Evolutionary conservation across 2,797 vertebrate species (phyloP).

Genomic region (Carduelis carduelis): DNA sequence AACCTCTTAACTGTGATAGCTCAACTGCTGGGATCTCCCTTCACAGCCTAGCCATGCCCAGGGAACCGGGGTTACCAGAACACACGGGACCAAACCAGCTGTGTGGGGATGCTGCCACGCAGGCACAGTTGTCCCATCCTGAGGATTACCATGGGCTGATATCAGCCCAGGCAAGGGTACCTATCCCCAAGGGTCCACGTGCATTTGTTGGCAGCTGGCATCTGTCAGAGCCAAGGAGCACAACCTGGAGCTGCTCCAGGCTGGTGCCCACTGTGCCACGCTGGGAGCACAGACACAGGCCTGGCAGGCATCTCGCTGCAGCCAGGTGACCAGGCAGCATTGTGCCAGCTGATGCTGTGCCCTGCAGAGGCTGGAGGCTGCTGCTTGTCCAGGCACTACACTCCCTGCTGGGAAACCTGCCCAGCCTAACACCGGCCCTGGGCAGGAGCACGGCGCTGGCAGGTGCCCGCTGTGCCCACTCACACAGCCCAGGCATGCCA

Average conservation of each 20-base stretch:
- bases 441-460: rapidly evolving
- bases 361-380: background rate
- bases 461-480: rapidly evolving
- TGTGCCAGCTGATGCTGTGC: background rate
- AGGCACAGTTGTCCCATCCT: background rate
- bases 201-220: background rate
- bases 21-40: background rate
- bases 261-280: rapidly evolving
- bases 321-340: rapidly evolving
- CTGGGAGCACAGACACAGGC: rapidly evolving
- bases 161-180: rapidly evolving
- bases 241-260: rapidly evolving
- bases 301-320: background rate
- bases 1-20: background rate
- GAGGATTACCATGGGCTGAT: rapidly evolving
- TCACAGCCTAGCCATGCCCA: background rate
- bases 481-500: rapidly evolving
- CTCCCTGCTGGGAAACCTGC: background rate
- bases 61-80: background rate
- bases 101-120: background rate
- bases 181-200: rapidly evolving
- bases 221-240: background rate
- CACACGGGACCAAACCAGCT: rapidly evolving
- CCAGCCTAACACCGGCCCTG: background rate
- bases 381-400: rapidly evolving